Base-by-base conservation (phyloP, 1,140 invertebrate species). In the Chrysoperla carnea region DNA sequence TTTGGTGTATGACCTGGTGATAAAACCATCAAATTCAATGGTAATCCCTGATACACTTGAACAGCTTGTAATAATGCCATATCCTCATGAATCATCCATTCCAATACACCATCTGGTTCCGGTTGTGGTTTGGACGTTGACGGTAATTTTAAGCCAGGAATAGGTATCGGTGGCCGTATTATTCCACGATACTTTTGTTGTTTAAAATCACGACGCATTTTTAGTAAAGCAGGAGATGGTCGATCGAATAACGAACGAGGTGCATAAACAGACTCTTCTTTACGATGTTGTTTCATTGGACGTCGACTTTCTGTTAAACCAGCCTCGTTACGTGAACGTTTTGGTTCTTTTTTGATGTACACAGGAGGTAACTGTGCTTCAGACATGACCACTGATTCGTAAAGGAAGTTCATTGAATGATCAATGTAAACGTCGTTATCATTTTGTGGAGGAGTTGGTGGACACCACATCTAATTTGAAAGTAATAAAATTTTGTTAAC, bases 391-490 rank as follows among this genome's bases (percentile, higher is more conserved):
- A 72, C 75, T 43, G 69, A 70, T 45, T 92, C 84, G 61, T 95
- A 95, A 37, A 94, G 70, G 54, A 90, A 88, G 29, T 75, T 71
- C 53, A 89, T 58, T 37, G 81, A 78, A 50, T 80, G 75, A 60
- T 95, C 90, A 45, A 93, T 78, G 64, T 93, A 94, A 8, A 92
- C 75, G 60, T 95, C 90, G 58, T 80, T 81, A 48, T 92, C 86
- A 59, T 84, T 81, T 55, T 83, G 78, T 6, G 91, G 90, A 46
- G 91, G 90, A 9, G 90, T 94, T 43, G 90, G 91, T 45, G 91
- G 92, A 51, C 83, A 82, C 89, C 91, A 96, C 70, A 94, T 78
- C 91, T 94, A 62, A 48, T 54, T 53, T 42, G 47, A 36, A 42
- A 39, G 7, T 44, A 45, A 51, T 29, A 43, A 39, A 39, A 27